Conservation (phyloP, 2,888 invertebrate genomes). For the Chrysodeixis includens region DNA sequence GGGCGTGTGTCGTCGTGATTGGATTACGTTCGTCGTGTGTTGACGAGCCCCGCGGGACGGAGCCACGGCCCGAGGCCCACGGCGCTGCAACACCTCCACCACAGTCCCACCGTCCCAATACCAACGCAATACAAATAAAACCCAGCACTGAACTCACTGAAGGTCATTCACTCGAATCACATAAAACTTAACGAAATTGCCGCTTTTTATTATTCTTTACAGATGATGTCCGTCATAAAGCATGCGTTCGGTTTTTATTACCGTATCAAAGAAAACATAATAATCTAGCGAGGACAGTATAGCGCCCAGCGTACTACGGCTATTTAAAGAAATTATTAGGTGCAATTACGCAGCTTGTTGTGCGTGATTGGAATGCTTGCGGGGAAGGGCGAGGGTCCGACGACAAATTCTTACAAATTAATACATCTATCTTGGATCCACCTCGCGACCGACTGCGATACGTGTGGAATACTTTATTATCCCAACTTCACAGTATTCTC, state of each 20-base stretch:
- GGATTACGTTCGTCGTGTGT: conserved; percentile 90
- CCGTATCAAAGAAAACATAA: conserved; percentile 40
- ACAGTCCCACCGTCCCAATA: conserved; percentile 76
- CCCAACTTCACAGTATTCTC: conserved; percentile 73
- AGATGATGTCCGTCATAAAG: conserved; percentile 66
- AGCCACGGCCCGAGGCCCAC: conserved; percentile 75
- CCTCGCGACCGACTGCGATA: conserved; percentile 80
- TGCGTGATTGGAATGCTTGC: conserved; percentile 87
- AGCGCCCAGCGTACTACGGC: conserved; percentile 60
- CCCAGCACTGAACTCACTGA: conserved; percentile 69
- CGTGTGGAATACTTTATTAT: conserved; percentile 85
- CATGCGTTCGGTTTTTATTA: conserved; percentile 51
- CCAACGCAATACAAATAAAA: conserved; percentile 78
- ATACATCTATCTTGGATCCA: conserved; percentile 85
- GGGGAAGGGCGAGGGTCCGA: conserved; percentile 75
- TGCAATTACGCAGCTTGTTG: conserved; percentile 88
- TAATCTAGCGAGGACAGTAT: conserved; percentile 24
- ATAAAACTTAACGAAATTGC: conserved; percentile 70
- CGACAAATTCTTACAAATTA: conserved; percentile 89
- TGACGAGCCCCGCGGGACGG: conserved; percentile 90
- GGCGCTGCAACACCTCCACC: conserved; percentile 73
- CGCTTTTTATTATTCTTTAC: conserved; percentile 68
- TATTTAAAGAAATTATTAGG: conserved; percentile 89
- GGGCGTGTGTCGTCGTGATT: conserved; percentile 89
- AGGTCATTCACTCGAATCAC: conserved; percentile 65